phyloP scores from a whole-genome alignment of 2,888 invertebrate genomes.

The Bembecia ichneumoniformis region DNA sequence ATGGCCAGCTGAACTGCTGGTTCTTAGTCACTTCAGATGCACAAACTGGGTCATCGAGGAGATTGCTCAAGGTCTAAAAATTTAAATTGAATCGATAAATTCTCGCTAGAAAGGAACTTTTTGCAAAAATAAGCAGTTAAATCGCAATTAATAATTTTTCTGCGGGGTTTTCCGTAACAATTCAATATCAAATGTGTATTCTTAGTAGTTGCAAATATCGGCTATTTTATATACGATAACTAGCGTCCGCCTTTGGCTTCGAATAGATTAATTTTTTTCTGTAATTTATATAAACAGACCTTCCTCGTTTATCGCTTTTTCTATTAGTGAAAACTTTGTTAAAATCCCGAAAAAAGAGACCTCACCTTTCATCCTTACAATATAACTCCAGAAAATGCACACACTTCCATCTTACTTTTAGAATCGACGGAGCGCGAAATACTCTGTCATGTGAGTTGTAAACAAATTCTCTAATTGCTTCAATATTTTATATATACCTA shows the following conservation, averaged over 20 bases:
- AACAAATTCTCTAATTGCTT: neutral
- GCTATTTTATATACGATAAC: too few species aligned
- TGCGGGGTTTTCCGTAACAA: too few species aligned
- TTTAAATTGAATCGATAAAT: neutral
- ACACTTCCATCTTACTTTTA: constrained; percentile 54
- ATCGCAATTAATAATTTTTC: too few species aligned
- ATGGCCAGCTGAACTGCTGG: constrained; percentile 61
- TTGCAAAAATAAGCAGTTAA: neutral
- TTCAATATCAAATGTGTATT: too few species aligned
- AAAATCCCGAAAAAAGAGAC: constrained; percentile 57
- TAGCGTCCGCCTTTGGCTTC: too few species aligned
- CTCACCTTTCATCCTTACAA: constrained; percentile 49
- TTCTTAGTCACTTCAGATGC: constrained; percentile 59
- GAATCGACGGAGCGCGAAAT: constrained; percentile 55
- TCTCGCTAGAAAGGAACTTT: neutral
- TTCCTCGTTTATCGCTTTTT: too few species aligned
- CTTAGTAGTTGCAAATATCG: too few species aligned
- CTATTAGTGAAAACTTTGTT: too few species aligned
- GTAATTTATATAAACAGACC: too few species aligned
- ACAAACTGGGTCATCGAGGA: constrained; percentile 63
- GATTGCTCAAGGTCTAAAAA: constrained; percentile 53
- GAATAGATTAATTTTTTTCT: too few species aligned
- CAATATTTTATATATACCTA: too few species aligned
- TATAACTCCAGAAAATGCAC: constrained; percentile 57
- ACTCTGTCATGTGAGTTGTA: constrained; percentile 46